These are phyloP conservation scores for Conus betulinus DNA, from an alignment of 1,140 invertebrate species.

Conservation along the genomic window DNA sequence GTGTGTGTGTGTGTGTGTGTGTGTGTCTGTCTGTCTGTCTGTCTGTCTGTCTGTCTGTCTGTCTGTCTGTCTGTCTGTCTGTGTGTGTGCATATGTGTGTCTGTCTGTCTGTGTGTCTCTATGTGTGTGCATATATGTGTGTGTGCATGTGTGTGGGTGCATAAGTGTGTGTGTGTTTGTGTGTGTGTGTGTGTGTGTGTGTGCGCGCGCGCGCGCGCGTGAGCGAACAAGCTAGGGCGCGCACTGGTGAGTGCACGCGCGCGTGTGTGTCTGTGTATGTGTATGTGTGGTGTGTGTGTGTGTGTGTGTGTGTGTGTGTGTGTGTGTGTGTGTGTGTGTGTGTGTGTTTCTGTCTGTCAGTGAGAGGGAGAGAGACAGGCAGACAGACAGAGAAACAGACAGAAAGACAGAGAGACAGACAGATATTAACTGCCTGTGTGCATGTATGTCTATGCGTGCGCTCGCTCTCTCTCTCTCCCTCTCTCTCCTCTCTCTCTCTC, in stretches of 20 bases:
- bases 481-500: constrained; percentile 32
- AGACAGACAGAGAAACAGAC: no score
- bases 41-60: constrained; percentile 5
- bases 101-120: background rate
- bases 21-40: background rate
- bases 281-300: no score
- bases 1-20: background rate
- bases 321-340: no score
- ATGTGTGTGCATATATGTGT: background rate
- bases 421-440: background rate
- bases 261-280: no score
- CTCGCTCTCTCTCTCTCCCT: background rate
- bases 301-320: no score
- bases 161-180: constrained; percentile 2
- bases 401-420: no score
- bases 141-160: background rate
- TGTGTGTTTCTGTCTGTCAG: no score
- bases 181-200: background rate
- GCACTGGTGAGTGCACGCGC: no score
- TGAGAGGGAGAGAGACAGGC: no score
- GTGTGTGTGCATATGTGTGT: background rate
- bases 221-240: no score
- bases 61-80: background rate
- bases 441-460: no score
- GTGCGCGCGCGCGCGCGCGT: no score